Evolutionary conservation across 2,797 vertebrate species (phyloP).

Genomic region (Stomatorhinus walkeri): DNA sequence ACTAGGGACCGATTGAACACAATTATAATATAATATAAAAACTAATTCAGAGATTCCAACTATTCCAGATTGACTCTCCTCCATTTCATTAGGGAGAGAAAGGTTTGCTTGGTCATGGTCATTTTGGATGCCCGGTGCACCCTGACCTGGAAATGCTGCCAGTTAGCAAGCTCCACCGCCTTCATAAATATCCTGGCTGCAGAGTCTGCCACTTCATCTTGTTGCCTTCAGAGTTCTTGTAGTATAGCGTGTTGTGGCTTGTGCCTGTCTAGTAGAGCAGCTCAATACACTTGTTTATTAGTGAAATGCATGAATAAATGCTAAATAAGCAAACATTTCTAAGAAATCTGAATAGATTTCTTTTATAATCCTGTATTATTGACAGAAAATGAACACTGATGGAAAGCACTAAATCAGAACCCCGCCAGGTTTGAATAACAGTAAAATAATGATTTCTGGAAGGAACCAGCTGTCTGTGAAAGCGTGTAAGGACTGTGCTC

Average conservation of each 20-base stretch:
- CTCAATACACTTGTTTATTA: neutral
- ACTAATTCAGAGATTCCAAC: neutral
- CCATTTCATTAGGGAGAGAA: neutral
- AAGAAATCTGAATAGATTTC: neutral
- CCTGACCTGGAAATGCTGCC: neutral
- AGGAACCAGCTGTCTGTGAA: constrained; percentile 2
- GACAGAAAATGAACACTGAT: neutral
- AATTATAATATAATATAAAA: neutral
- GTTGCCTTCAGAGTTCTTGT: neutral
- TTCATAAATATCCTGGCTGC: neutral
- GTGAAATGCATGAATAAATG: constrained; percentile 9
- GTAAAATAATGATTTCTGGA: neutral
- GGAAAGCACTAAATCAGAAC: neutral
- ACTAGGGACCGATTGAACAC: neutral
- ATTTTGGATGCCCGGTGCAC: neutral
- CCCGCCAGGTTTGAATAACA: neutral
- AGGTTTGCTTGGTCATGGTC: neutral
- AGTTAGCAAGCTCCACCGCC: neutral
- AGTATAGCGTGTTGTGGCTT: neutral
- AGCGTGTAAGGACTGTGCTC: neutral
- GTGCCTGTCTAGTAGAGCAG: neutral
- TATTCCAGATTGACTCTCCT: neutral
- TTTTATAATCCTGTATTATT: neutral
- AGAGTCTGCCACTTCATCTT: neutral
- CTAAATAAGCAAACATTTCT: neutral